These are phyloP conservation scores for Drosophila kanekoi DNA, from an alignment of 2,888 invertebrate species.

Conservation along the genomic window DNA sequence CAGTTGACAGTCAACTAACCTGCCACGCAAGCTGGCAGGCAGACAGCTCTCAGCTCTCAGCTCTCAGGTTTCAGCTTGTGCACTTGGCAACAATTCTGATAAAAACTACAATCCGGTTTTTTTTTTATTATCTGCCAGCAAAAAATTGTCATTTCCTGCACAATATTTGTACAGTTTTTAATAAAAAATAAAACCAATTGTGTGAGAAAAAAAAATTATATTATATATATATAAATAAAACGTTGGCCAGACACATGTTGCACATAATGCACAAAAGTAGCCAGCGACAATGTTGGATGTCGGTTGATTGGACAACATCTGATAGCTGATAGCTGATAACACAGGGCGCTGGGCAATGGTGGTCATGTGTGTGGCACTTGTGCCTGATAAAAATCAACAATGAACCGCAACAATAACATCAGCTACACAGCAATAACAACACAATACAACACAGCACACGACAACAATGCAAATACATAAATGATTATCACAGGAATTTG, in stretches of 20 bases:
- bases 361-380: conserved; percentile 30
- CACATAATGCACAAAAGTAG: conserved; percentile 42
- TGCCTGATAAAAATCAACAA: conserved; percentile 62
- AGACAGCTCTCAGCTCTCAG: conserved; percentile 22
- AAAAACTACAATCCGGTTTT: conserved; percentile 25
- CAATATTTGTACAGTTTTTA: conserved; percentile 23
- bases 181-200: conserved; percentile 22
- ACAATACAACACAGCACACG: conserved; percentile 28
- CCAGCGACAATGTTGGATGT: conserved; percentile 24
- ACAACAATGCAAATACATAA: conserved; percentile 56
- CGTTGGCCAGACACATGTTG: conserved; percentile 23
- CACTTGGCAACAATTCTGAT: conserved; percentile 28
- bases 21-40: conserved; percentile 21
- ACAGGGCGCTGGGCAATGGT: conserved; percentile 4
- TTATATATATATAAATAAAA: not conserved
- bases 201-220: conserved; percentile 5
- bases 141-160: conserved; percentile 28
- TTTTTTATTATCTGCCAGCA: not conserved
- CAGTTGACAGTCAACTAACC: conserved; percentile 32
- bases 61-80: conserved; percentile 18
- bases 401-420: conserved; percentile 53
- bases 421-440: conserved; percentile 39
- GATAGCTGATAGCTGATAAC: conserved; percentile 42
- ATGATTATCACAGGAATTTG: conserved; percentile 45
- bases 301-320: conserved; percentile 34